Evolutionary conservation across 92 coral and sea anemone species (phyloP), one percentile per base, ranked within the genome.

Genomic region (Metridium senile): DNA sequence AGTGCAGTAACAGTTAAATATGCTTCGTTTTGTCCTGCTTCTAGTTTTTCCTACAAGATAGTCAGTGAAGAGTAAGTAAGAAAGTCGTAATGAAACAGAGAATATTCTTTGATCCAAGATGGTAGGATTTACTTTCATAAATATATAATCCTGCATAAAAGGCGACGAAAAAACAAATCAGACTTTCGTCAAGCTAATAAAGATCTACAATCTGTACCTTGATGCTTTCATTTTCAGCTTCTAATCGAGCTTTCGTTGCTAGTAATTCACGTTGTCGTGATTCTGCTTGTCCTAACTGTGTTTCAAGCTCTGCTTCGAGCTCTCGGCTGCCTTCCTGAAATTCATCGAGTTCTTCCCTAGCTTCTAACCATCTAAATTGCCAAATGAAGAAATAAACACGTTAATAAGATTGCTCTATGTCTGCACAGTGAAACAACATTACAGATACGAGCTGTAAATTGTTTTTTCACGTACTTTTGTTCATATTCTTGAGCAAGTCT

Each of bases 301-400:
- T 86, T 79, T 95, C 99, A 63, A 95, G 93, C 73, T 95, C 99
- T 18, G 93, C 98, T 87, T 95, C 99, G 16, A 95, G 85, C 81
- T 95, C 99, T 31, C 99, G 90, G 76, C 99, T 95, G 67, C 99
- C 98, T 85, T 95, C 99, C 85, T 95, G 99, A 90, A 95, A 95
- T 88, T 95, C 99, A 70, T 95, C 99, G 77, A 95, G 93, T 74
- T 95, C 99, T 79, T 95, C 99, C 72, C 93, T 93, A 75, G 99
- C 91, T 85, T 95, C 99, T 87, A 93, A 92, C 83, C 95, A 90
- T 88, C 99, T 95, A 82, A 81, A 61, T 25, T 63, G 68, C 83
- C 77, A 84, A 77, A 56, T 74, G 83, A 82, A 75, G 70, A 71
- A 30, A 52, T 61, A 19, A 80, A 20, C 52, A 71, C 51, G 52